Percentiles rank a stretch among this genome's conserved stretches.
Evolutionary conservation across 2,113 vertebrate species (phyloP).

Genomic region (Notarius quadriscutis): DNA sequence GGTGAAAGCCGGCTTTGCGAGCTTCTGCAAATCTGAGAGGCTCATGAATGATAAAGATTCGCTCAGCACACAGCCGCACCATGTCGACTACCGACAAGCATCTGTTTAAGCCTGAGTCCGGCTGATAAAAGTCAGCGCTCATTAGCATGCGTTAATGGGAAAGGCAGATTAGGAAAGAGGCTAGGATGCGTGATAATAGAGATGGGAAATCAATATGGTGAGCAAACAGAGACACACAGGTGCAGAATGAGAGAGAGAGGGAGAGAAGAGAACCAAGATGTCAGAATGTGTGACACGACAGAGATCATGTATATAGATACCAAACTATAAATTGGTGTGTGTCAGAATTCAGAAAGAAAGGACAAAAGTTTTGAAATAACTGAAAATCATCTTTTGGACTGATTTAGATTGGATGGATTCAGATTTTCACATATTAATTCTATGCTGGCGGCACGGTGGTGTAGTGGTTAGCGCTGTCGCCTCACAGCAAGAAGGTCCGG

Average conservation of each 20-base stretch:
- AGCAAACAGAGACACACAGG: conserved; percentile 54
- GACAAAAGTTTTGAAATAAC: background rate
- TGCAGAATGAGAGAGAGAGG: conserved; percentile 14
- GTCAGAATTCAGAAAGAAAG: background rate
- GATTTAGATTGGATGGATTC: background rate
- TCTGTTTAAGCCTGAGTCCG: conserved; percentile 36
- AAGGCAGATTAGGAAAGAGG: conserved; percentile 64
- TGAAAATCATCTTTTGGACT: background rate
- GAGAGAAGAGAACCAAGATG: conserved; percentile 8
- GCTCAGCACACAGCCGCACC: background rate
- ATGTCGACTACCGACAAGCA: conserved; percentile 10
- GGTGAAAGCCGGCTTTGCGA: background rate
- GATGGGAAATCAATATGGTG: conserved; percentile 48
- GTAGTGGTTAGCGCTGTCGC: too few species aligned
- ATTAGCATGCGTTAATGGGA: conserved; percentile 66
- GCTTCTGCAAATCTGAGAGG: conserved; percentile 4
- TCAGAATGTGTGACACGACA: background rate
- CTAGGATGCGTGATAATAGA: conserved; percentile 65
- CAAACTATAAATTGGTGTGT: background rate
- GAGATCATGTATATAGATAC: background rate
- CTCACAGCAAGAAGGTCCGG: too few species aligned
- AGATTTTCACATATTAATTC: background rate
- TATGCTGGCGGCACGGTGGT: background rate
- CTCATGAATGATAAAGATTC: conserved; percentile 28
- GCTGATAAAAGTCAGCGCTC: conserved; percentile 48